A percentile compares a stretch with the other conserved stretches of the same genome.
These are phyloP conservation scores for Acrocephalus scirpaceus DNA, from an alignment of 2,797 vertebrate species.

Conservation along the genomic window DNA sequence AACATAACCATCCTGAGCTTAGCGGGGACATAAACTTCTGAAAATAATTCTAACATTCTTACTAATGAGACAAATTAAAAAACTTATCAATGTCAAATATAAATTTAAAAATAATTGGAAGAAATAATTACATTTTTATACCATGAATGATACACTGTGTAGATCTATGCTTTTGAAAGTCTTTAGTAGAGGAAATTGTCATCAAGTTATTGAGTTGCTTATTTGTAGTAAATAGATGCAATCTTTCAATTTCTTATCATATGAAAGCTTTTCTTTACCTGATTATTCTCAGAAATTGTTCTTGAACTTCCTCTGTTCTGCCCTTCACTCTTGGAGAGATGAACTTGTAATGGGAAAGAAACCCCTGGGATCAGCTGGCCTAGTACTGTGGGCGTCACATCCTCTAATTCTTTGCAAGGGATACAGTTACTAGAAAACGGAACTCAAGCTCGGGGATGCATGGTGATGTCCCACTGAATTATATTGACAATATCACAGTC, in stretches of 20 bases:
- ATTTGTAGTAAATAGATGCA: background rate
- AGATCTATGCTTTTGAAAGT: background rate
- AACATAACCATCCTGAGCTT: background rate
- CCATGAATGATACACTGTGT: background rate
- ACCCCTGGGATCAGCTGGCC: conserved; percentile 28
- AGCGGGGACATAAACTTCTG: background rate
- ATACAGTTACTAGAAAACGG: background rate
- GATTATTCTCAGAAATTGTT: background rate
- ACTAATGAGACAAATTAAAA: background rate
- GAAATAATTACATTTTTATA: background rate
- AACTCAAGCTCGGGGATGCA: background rate
- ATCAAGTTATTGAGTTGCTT: background rate
- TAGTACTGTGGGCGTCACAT: background rate
- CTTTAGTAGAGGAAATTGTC: background rate
- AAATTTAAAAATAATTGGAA: background rate
- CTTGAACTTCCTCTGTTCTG: background rate
- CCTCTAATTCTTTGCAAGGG: background rate
- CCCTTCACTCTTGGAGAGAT: background rate
- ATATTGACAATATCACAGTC: too few relatives aligned
- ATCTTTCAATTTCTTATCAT: background rate
- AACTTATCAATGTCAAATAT: background rate
- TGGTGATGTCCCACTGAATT: background rate
- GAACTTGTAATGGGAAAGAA: background rate
- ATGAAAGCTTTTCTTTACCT: background rate
- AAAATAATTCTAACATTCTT: background rate